A percentile compares a stretch with the other conserved stretches of the same genome.
phyloP scores from a whole-genome alignment of 2,113 vertebrate genomes.

The Sterna hirundo region DNA sequence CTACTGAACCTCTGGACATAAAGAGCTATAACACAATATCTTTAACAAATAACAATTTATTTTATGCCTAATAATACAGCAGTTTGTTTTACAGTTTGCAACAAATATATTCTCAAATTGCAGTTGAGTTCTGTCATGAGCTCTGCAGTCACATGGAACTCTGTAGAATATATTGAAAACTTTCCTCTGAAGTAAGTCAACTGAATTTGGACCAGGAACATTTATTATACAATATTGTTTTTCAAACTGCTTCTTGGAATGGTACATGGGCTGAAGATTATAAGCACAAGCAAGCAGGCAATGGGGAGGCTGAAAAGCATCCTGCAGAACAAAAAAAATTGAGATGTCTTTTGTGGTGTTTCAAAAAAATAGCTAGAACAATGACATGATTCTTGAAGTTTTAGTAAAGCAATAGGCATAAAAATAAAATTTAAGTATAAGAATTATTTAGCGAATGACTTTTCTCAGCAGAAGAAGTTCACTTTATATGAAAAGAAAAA shows the following conservation, averaged over 20 bases:
- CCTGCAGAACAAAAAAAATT: neutral
- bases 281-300: neutral
- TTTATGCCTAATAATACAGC: neutral
- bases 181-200: neutral
- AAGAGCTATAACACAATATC: neutral
- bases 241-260: neutral
- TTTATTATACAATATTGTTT: neutral
- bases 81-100: neutral
- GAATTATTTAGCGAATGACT: slow-evolving; percentile 35
- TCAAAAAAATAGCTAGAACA: slow-evolving; percentile 38
- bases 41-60: neutral
- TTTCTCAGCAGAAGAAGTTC: neutral
- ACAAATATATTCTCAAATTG: neutral
- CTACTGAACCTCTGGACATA: neutral
- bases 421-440: slow-evolving; percentile 33
- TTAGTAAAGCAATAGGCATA: slow-evolving; percentile 45
- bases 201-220: neutral
- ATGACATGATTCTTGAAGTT: neutral
- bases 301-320: neutral
- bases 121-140: neutral
- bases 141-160: neutral
- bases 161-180: neutral
- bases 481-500: slow-evolving; percentile 56
- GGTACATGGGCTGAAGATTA: neutral
- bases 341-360: neutral